Base-by-base conservation (phyloP, 2,888 invertebrate genomes). In the Diaprepes abbreviatus region DNA sequence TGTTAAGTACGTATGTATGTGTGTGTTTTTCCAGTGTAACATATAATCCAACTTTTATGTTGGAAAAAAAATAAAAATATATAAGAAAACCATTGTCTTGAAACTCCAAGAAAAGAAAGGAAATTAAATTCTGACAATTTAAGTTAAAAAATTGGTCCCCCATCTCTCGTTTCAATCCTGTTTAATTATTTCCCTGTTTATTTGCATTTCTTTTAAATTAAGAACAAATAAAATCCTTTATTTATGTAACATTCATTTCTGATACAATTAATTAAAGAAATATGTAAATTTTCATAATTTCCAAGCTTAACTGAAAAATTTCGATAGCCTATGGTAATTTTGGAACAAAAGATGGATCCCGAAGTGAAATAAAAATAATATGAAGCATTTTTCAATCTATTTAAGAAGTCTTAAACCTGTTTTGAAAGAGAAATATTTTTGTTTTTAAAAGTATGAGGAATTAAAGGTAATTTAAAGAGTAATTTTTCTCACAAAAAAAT, bases 161-260 rank as follows among this genome's bases (percentile, higher is more conserved):
- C 16, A 16, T 48, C 21, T 48, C 63, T 31, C 40, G 17, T 45
- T 52, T 24, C 48, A 38, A 55, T 63, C 52, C 52, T 50, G 48
- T 63, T 62, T 63, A 60, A 69, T 69, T 63, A 17, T 52, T 64
- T 58, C 43, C 3, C 48, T 55, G 24, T 31, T 40, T 69, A 64
- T 69, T 69, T 69, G 62, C 68, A 69, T 69, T 69, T 69, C 63
- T 63, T 69, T 64, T 69, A 69, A 64, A 63, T 63, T 50, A 64
- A 40, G 64, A 28, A 58, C 58, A 50, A 59, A 63, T 58, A 58
- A 63, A 64, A 69, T 31, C 64, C 58, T 58, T 52, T 54, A 48
- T 24, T 52, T 64, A 59, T 59, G 36, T 50, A 35, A 38, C 40
- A 66, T 58, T 62, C 40, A 62, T 68, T 58, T 68, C 52, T 40